phyloP scores from a whole-genome alignment of 2,113 vertebrate species.

The Tyto alba region DNA sequence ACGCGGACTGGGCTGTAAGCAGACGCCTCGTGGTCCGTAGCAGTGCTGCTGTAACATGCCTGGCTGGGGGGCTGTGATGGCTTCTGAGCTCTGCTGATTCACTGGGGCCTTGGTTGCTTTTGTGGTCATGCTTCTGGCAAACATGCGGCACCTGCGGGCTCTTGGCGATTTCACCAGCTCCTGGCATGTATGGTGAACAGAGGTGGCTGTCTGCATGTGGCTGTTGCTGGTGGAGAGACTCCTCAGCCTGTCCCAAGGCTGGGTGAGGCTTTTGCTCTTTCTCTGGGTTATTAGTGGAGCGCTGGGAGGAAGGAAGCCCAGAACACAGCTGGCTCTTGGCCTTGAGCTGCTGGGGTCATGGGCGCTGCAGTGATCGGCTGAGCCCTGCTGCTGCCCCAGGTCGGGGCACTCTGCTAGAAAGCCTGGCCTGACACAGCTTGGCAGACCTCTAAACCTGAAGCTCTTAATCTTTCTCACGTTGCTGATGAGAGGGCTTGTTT shows the following conservation, averaged over 20 bases:
- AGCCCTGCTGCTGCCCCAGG: background rate
- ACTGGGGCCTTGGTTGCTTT: background rate
- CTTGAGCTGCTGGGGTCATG: background rate
- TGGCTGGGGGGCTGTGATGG: no score
- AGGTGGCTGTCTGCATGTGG: background rate
- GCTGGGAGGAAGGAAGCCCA: background rate
- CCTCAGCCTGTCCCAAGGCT: background rate
- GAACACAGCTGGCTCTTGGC: background rate
- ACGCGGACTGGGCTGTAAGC: background rate
- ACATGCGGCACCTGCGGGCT: accelerated
- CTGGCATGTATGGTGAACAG: accelerated
- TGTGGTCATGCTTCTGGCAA: background rate
- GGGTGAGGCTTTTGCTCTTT: background rate
- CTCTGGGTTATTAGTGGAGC: background rate
- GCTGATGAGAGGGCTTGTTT: background rate
- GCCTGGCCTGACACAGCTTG: background rate
- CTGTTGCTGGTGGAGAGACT: background rate
- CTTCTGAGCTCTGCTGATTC: background rate
- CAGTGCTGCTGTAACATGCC: no score
- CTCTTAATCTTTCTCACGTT: background rate
- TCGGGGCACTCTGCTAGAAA: accelerated
- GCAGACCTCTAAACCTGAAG: background rate
- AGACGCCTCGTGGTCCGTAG: background rate
- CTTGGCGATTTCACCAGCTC: background rate
- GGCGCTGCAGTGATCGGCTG: background rate